Evolutionary conservation across 2,113 vertebrate species (phyloP), one percentile per base, ranked within the genome.

Genomic region (Pygoscelis antarcticus): DNA sequence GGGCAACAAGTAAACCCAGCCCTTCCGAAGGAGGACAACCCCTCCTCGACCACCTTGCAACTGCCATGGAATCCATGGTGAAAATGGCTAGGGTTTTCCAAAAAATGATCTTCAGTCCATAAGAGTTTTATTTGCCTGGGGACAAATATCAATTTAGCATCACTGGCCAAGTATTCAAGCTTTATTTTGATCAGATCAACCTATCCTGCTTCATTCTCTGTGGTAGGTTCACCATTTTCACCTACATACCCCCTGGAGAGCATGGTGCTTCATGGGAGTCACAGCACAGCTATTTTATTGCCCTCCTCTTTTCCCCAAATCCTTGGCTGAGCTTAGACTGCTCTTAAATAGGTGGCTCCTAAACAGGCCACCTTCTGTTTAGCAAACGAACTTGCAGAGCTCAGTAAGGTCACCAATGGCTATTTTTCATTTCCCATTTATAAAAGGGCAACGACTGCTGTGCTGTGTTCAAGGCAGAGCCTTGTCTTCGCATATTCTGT

Each of bases 371-470:
- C 58, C 17, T 82, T 77, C 81, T 92, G 57, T 68, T 86, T 71
- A 90, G 80, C n/a, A 71, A 90, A 71, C 30, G n/a, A 87, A 76
- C n/a, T 54, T 68, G 25, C 79, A 32, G 23, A 79, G 66, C 54
- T 89, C 58, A 38, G 34, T 89, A 74, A 75, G 17, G 60, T 89
- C 46, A 78, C n/a, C 65, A 89, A 44, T 21, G 46, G 16, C 61
- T 84, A 44, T 44, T 85, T 82, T 87, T 58, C 70, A 78, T 62
- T 92, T 95, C 32, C 40, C 29, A 49, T 76, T 83, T 94, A 83
- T 30, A 64, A 81, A 87, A 90, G 46, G 47, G 51, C 47, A 76
- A 46, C 0, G 2, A 83, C 44, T 89, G 55, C 52, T 79, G 55
- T 29, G 74, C 36, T 0, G 0, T 15, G 19, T 54, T 89, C 27